Evolutionary conservation across 2,888 invertebrate genomes (phyloP).

Genomic region (Xanthia icteritia): DNA sequence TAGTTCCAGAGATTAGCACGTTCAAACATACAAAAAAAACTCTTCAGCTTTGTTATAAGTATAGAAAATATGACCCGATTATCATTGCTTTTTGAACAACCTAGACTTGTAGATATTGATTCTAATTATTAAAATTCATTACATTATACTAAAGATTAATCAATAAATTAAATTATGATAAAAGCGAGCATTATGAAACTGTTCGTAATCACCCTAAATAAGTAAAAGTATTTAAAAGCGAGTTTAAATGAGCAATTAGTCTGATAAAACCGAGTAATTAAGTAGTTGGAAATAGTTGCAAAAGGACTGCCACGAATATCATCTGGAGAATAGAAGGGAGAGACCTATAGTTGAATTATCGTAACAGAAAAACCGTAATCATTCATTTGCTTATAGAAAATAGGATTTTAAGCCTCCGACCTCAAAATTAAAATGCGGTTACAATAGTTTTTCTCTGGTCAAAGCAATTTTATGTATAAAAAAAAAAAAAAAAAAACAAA

Average conservation of each 20-base stretch:
- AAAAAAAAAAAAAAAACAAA: conserved; percentile 2
- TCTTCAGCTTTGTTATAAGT: too few species aligned
- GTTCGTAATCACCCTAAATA: background rate
- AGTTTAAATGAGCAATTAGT: background rate
- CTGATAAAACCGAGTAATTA: background rate
- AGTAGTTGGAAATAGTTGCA: too few species aligned
- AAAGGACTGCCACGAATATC: background rate
- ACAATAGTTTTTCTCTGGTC: background rate
- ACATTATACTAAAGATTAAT: too few species aligned
- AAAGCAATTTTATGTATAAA: background rate
- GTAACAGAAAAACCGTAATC: background rate
- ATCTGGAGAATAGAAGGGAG: background rate
- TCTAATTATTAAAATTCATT: too few species aligned
- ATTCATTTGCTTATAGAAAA: background rate
- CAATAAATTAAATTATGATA: background rate
- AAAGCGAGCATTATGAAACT: background rate
- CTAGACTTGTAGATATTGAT: too few species aligned
- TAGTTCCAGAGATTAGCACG: too few species aligned
- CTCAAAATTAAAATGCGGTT: background rate
- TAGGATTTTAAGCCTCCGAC: background rate
- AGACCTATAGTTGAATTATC: background rate
- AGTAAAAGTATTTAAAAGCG: background rate
- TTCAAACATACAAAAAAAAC: too few species aligned
- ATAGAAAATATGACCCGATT: too few species aligned
- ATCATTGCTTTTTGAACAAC: too few species aligned